These are phyloP conservation scores for Buteo buteo DNA, from an alignment of 2,113 vertebrate genomes.

Conservation along the genomic window DNA sequence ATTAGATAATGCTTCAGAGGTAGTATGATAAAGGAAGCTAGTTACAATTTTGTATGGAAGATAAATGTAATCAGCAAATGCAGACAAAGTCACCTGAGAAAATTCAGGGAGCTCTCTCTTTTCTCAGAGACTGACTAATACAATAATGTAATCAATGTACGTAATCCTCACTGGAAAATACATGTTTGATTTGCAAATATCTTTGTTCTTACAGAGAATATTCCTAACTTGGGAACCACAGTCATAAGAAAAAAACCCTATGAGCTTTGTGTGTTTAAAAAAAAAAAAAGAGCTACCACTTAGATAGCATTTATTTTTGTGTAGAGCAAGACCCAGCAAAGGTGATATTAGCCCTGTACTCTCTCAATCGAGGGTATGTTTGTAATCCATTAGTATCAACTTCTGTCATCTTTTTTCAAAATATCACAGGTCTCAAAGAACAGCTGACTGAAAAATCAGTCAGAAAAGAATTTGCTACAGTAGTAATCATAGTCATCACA, in stretches of 20 bases:
- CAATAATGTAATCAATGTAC: background rate
- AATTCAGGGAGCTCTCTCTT: background rate
- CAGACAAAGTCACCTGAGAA: background rate
- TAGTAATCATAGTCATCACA: background rate
- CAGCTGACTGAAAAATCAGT: background rate
- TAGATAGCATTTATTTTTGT: background rate
- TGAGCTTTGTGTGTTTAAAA: background rate
- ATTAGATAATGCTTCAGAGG: background rate
- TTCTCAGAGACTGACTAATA: background rate
- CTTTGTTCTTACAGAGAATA: background rate
- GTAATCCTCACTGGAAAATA: background rate
- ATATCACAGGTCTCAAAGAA: background rate
- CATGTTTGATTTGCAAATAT: background rate
- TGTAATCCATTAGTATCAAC: background rate
- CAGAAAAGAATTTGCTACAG: background rate
- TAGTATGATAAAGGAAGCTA: background rate
- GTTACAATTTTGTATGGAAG: background rate
- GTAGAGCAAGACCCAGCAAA: background rate
- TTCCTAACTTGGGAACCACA: background rate
- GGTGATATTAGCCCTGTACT: background rate
- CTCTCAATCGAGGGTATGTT: background rate
- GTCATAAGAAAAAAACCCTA: background rate
- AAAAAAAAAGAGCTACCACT: background rate
- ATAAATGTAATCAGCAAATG: background rate
- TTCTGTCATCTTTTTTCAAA: background rate